Conservation (phyloP, 1,140 invertebrate species). For the Philotrypesis tridentata region DNA sequence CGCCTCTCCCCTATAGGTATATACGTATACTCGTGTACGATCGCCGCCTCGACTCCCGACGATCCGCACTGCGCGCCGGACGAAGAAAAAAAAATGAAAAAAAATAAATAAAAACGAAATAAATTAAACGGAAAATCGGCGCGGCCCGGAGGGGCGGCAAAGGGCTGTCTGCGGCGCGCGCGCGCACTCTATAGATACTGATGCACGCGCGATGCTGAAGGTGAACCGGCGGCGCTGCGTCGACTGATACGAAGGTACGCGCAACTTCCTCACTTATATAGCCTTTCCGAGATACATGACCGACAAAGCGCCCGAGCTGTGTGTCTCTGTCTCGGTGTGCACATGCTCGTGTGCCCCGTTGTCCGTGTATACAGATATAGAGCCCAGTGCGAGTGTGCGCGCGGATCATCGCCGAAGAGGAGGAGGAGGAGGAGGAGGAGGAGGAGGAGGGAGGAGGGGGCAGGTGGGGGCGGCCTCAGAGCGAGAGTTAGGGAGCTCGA, state of each 20-base stretch:
- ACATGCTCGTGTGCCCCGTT: too few relatives aligned
- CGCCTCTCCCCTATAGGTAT: background rate
- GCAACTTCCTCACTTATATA: constrained; percentile 71
- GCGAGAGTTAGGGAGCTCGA: background rate
- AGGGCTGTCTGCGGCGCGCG: too few relatives aligned
- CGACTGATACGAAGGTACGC: constrained; percentile 57
- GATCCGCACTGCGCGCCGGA: background rate
- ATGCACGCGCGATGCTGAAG: constrained; percentile 36
- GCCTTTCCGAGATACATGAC: constrained; percentile 60
- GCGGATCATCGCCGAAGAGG: background rate
- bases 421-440: background rate
- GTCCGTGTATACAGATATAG: too few relatives aligned
- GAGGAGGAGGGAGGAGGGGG: background rate
- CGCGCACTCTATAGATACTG: too few relatives aligned
- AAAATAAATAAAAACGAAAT: too few relatives aligned
- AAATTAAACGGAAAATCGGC: too few relatives aligned
- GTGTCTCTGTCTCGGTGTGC: too few relatives aligned
- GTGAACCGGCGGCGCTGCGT: constrained; percentile 15
- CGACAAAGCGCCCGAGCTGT: constrained; percentile 51
- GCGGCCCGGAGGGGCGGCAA: too few relatives aligned
- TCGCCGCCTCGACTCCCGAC: too few relatives aligned
- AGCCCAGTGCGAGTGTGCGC: background rate
- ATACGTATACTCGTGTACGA: too few relatives aligned
- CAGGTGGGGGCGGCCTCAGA: background rate
- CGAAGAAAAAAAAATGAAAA: background rate